These are phyloP conservation scores for Pleuronectes platessa DNA, from an alignment of 2,113 vertebrate species.

Conservation along the genomic window DNA sequence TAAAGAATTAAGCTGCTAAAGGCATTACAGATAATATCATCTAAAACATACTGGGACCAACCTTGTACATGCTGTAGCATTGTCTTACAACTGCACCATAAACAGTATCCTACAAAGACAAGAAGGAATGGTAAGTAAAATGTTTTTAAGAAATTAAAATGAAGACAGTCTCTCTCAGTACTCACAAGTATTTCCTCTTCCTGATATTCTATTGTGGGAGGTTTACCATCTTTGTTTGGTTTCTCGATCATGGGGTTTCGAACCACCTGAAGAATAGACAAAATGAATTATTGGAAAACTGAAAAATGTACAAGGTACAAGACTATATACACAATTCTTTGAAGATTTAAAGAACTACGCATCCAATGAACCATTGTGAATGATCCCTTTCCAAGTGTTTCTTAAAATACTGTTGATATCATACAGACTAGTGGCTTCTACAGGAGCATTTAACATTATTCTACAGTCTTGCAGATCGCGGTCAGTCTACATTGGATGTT, in stretches of 20 bases:
- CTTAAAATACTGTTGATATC: no score
- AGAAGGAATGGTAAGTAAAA: background rate
- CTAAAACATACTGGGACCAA: slow-evolving; percentile 62
- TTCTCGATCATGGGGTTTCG: slow-evolving; percentile 96
- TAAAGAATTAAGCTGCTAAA: background rate
- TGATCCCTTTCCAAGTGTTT: no score
- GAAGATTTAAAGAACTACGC: no score
- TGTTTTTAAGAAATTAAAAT: background rate
- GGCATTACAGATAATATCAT: background rate
- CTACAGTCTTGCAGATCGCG: no score
- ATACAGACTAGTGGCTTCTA: no score
- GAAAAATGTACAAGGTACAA: no score
- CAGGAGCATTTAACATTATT: no score
- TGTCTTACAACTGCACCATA: slow-evolving; percentile 94
- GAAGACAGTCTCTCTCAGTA: slow-evolving; percentile 4
- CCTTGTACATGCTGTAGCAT: slow-evolving; percentile 99
- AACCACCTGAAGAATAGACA: slow-evolving; percentile 86
- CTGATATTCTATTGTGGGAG: slow-evolving; percentile 92
- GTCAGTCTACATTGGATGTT: no score
- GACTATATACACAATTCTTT: no score
- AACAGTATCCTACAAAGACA: slow-evolving; percentile 90
- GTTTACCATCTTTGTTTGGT: slow-evolving; percentile 93
- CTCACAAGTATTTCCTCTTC: slow-evolving; percentile 96
- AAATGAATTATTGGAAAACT: no score
- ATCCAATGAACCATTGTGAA: no score